Evolutionary conservation across 2,113 vertebrate species (phyloP).

Genomic region (Todiramphus saurophagus): DNA sequence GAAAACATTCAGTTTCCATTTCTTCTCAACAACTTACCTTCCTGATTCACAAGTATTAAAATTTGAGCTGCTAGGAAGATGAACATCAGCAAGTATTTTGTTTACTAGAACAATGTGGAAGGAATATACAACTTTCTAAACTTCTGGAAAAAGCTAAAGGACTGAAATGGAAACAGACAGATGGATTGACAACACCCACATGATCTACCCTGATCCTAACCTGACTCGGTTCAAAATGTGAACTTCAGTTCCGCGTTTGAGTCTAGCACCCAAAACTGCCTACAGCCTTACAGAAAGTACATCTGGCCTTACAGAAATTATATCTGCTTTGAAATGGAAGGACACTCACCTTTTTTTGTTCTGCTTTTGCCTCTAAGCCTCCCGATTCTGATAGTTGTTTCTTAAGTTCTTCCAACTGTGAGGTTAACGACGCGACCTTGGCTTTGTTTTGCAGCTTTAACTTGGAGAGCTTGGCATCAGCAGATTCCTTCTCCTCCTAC

Average conservation of each 20-base stretch:
- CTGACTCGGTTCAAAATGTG: background rate
- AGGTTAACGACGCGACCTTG: slow-evolving; percentile 83
- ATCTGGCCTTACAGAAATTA: background rate
- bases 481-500: slow-evolving; percentile 84
- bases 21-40: background rate
- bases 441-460: slow-evolving; percentile 89
- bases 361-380: slow-evolving; percentile 64
- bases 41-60: background rate
- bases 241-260: background rate
- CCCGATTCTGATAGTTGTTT: slow-evolving; percentile 69
- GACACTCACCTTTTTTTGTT: slow-evolving; percentile 75
- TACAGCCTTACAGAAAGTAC: background rate
- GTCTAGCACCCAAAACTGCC: background rate
- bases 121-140: background rate
- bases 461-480: slow-evolving; percentile 85
- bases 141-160: background rate
- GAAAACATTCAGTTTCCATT: background rate
- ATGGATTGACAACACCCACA: background rate
- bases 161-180: background rate
- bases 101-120: background rate
- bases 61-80: background rate
- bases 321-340: background rate
- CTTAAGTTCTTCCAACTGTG: slow-evolving; percentile 85
- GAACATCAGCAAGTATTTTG: background rate
- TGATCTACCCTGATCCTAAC: background rate